Evolutionary conservation across 2,888 invertebrate genomes (phyloP), one percentile per base, ranked within the genome.

Genomic region (Papilio demoleus): DNA sequence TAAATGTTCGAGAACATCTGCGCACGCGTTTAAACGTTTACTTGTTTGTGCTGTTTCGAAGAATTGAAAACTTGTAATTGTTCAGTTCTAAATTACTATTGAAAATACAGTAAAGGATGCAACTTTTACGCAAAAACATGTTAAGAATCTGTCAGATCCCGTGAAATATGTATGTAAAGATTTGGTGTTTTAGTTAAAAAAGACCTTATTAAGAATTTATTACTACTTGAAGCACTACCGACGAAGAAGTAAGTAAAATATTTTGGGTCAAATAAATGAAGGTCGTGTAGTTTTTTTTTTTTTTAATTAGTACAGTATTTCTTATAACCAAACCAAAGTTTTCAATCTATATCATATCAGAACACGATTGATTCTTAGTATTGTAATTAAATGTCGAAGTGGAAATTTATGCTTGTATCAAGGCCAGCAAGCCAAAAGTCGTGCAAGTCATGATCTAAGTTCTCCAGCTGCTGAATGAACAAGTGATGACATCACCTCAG

Each of bases 401-500:
- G 53, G 40, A 36, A 34, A 45, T 31, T 47, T 63, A 31, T 63
- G 47, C 63, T 36, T 4, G 38, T 36, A 45, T 60, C 31, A 67
- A 67, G 66, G 60, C 38, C 27, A 50, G 31, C 58, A 17, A 50
- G 60, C 9, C 34, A 24, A 34, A 42, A 59, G 59, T 62, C 59
- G 68, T 64, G 64, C 59, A 60, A 65, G 59, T 53, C 31, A 50
- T 40, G 40, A 67, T 72, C 71, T 75, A 74, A 70, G 71, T 70
- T 71, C 70, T 70, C 70, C 60, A 74, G 64, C 64, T 64, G 67
- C 22, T 61, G 27, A 62, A 73, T 70, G 68, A 68, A 74, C 76
- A 76, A 74, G 74, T 79, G 53, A 40, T 83, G 84, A 85, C 79
- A 78, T 81, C 82, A 82, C 78, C 76, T 79, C 77, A 69, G 68